phyloP scores from a whole-genome alignment of 2,113 vertebrate species.

The Hyperopisus bebe region DNA sequence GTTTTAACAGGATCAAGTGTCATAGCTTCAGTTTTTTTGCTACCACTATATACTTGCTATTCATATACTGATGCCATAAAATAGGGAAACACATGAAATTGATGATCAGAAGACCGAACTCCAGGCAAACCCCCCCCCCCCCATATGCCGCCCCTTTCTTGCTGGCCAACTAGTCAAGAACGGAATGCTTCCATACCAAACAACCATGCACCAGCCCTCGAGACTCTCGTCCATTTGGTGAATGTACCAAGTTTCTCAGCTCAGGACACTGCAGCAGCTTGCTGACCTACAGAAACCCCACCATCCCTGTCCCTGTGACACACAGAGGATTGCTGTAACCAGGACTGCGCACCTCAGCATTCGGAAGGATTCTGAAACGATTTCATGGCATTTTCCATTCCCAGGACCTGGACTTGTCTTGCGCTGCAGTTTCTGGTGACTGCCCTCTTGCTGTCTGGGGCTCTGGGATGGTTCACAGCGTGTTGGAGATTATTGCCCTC shows the following conservation, averaged over 20 bases:
- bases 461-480: slow-evolving; percentile 57
- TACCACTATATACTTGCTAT: too few relatives aligned
- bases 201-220: not conserved
- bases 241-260: not conserved
- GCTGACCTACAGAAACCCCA: not conserved
- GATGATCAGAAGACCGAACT: too few relatives aligned
- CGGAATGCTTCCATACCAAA: slow-evolving; percentile 48
- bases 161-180: slow-evolving; percentile 45
- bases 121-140: too few relatives aligned
- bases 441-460: not conserved
- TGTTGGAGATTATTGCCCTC: slow-evolving; percentile 65
- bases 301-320: not conserved
- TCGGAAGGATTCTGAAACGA: not conserved
- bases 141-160: slow-evolving; percentile 40
- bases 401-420: not conserved
- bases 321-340: not conserved
- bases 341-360: not conserved
- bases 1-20: too few relatives aligned
- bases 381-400: not conserved
- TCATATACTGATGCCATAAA: too few relatives aligned
- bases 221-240: not conserved
- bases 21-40: too few relatives aligned
- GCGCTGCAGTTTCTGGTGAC: too few relatives aligned
- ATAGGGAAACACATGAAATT: too few relatives aligned
- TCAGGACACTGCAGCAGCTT: not conserved